Evolutionary conservation across 1,140 invertebrate genomes (phyloP).

Genomic region (Zaprionus lachaisei): DNA sequence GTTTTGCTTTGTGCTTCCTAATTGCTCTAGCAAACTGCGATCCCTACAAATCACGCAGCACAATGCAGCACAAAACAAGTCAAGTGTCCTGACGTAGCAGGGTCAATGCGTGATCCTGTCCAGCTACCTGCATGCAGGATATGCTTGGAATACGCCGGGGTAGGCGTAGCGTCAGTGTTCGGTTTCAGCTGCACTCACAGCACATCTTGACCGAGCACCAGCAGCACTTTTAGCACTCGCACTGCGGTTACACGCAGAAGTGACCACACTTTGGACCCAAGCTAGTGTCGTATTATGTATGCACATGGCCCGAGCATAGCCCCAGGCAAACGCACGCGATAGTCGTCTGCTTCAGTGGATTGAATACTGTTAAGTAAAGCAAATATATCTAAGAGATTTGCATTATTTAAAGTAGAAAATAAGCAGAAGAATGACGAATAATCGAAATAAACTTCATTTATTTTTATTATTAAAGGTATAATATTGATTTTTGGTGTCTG

Average conservation of each 20-base stretch:
- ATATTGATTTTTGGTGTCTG: no score
- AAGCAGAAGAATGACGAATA: no score
- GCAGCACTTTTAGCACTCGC: conserved; percentile 66
- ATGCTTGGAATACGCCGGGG: conserved; percentile 34
- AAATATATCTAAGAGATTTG: background rate
- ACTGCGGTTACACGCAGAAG: conserved; percentile 54
- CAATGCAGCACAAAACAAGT: conserved; percentile 39
- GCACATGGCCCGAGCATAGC: background rate
- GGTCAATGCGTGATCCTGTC: conserved; percentile 5
- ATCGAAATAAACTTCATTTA: no score
- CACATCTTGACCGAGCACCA: conserved; percentile 33
- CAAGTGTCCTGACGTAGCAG: conserved; percentile 55
- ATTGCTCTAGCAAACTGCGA: conserved; percentile 63
- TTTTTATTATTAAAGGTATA: no score
- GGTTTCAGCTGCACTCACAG: conserved; percentile 51
- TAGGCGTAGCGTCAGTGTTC: conserved; percentile 44
- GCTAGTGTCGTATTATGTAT: background rate
- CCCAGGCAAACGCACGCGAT: background rate
- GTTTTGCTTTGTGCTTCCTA: conserved; percentile 59
- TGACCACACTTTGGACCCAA: conserved; percentile 1
- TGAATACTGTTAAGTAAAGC: background rate
- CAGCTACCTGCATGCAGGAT: conserved; percentile 42
- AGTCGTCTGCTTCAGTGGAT: background rate
- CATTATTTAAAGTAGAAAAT: background rate
- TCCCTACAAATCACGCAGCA: conserved; percentile 64